Conservation (phyloP, 37 sponge, comb jelly and placozoan genomes). For the Tethya wilhelma region DNA sequence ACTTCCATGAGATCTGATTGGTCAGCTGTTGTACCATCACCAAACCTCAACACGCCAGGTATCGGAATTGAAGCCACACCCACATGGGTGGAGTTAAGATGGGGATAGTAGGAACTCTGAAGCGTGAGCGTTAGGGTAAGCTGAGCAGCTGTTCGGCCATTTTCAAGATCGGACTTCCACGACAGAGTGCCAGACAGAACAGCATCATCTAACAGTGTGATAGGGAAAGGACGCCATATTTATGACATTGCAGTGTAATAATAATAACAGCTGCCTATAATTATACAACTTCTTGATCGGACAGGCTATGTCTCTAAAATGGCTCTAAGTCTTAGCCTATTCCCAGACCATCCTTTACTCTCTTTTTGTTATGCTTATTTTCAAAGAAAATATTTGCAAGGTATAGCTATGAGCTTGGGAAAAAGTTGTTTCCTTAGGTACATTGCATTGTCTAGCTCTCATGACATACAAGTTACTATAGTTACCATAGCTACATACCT, state of each 20-base stretch:
- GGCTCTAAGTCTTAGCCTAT: too few species aligned
- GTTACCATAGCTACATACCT: slow-evolving; percentile 31
- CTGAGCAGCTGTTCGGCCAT: slow-evolving; percentile 47
- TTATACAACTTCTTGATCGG: too few species aligned
- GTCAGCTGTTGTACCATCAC: slow-evolving; percentile 34
- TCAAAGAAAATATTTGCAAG: too few species aligned
- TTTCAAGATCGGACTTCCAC: slow-evolving; percentile 36
- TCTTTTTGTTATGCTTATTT: too few species aligned
- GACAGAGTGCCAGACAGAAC: slow-evolving; percentile 64
- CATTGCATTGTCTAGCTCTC: neutral
- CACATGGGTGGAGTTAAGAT: neutral
- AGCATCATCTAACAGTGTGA: slow-evolving; percentile 74
- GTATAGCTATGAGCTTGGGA: too few species aligned
- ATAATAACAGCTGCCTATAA: too few species aligned
- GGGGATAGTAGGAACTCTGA: slow-evolving; percentile 19
- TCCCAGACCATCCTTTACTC: too few species aligned
- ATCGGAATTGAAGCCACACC: slow-evolving; percentile 9
- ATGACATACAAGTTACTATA: neutral
- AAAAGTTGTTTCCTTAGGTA: too few species aligned
- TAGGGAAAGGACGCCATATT: too few species aligned
- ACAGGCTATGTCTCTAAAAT: too few species aligned
- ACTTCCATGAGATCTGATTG: slow-evolving; percentile 6
- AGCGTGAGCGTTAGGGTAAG: slow-evolving; percentile 71
- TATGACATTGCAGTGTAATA: too few species aligned
- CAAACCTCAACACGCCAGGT: slow-evolving; percentile 51